Conservation (phyloP, 2,888 invertebrate species). For the Mylabris sibirica region DNA sequence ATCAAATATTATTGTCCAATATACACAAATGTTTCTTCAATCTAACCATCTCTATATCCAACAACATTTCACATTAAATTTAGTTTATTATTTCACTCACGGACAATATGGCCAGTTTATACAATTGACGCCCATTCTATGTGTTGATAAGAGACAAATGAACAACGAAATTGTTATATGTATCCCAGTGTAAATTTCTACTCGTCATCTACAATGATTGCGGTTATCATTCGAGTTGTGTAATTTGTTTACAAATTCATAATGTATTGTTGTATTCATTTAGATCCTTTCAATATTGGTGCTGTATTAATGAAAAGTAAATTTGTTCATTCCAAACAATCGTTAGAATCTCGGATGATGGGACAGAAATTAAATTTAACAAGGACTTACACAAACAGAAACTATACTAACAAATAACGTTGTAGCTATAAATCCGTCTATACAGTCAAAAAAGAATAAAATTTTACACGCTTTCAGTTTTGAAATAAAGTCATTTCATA, state of each 20-base stretch:
- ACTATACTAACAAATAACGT: not conserved
- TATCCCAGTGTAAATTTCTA: slow-evolving; percentile 41
- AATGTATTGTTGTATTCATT: slow-evolving; percentile 42
- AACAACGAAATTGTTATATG: slow-evolving; percentile 29
- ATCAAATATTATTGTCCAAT: slow-evolving; percentile 31
- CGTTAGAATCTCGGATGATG: not conserved
- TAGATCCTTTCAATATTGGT: slow-evolving; percentile 25
- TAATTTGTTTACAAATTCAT: slow-evolving; percentile 48
- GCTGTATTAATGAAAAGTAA: slow-evolving; percentile 16
- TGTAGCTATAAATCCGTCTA: not conserved
- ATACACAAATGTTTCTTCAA: slow-evolving; percentile 33
- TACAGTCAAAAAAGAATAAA: not conserved
- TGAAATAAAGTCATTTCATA: not conserved
- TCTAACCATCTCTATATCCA: not conserved
- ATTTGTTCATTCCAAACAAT: slow-evolving; percentile 17
- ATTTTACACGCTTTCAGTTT: not conserved
- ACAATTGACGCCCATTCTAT: slow-evolving; percentile 43
- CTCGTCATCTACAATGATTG: slow-evolving; percentile 35
- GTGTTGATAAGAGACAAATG: slow-evolving; percentile 43
- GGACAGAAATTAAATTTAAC: slow-evolving; percentile 3
- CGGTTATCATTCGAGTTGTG: slow-evolving; percentile 42
- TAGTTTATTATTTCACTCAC: slow-evolving; percentile 52
- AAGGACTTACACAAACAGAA: not conserved
- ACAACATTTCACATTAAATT: slow-evolving; percentile 14
- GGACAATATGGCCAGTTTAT: slow-evolving; percentile 50